Evolutionary conservation across 2,113 vertebrate species (phyloP).

Genomic region (Columba janthina): DNA sequence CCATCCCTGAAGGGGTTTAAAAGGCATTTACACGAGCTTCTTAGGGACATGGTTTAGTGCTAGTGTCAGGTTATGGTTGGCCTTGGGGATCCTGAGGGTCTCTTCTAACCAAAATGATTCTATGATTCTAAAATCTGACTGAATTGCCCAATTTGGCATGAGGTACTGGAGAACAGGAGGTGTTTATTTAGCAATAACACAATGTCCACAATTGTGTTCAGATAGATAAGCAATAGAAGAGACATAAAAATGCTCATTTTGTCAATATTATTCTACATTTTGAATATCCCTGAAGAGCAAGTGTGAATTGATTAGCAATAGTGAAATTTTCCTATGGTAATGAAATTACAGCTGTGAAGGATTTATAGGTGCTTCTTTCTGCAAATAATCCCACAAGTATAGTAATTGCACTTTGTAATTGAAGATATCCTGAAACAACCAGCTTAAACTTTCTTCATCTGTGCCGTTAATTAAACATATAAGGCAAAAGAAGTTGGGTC

Average conservation of each 20-base stretch:
- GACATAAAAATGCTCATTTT: neutral
- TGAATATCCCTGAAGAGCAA: neutral
- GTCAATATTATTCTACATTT: neutral
- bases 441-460: neutral
- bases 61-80: too few relatives aligned
- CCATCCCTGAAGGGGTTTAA: too few relatives aligned
- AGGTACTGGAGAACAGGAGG: neutral
- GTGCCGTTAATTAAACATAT: neutral
- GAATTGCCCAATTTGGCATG: neutral
- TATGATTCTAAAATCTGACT: neutral
- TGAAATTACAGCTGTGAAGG: neutral
- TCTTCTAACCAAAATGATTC: too few relatives aligned
- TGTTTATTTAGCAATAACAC: neutral
- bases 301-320: neutral
- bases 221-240: neutral
- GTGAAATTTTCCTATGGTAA: neutral
- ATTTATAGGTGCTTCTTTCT: neutral
- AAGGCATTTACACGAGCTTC: too few relatives aligned
- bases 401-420: neutral
- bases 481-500: neutral
- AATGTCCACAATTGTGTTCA: neutral
- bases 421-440: neutral
- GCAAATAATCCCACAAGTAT: neutral
- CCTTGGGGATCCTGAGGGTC: too few relatives aligned
- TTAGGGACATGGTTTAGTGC: too few relatives aligned